Evolutionary conservation across 2,113 vertebrate genomes (phyloP).

Genomic region (Saccopteryx bilineata): DNA sequence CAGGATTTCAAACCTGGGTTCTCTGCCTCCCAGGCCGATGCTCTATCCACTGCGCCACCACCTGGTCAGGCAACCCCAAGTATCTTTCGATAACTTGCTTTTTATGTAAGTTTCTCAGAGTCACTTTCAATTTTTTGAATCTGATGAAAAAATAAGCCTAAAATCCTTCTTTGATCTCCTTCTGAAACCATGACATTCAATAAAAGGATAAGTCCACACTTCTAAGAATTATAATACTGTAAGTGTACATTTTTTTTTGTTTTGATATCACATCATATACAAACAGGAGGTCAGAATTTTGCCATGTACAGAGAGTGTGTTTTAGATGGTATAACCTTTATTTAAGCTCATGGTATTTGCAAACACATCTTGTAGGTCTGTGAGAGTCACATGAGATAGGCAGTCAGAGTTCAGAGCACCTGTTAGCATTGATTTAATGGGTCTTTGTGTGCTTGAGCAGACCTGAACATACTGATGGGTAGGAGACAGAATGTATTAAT

Average conservation of each 20-base stretch:
- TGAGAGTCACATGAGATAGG: not conserved
- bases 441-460: not conserved
- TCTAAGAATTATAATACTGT: not conserved
- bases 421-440: not conserved
- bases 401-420: not conserved
- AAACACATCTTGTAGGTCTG: not conserved
- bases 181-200: not conserved
- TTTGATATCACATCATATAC: not conserved
- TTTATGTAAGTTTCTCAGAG: not conserved
- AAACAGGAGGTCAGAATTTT: not conserved
- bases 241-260: not conserved
- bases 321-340: not conserved
- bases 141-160: not conserved
- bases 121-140: not conserved
- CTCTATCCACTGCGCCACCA: too few relatives aligned
- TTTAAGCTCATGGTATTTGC: slow-evolving; percentile 15
- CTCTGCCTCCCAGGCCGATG: not conserved
- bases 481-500: not conserved
- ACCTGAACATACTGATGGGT: not conserved
- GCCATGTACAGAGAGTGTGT: not conserved
- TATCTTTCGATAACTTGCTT: not conserved
- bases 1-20: not conserved
- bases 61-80: not conserved
- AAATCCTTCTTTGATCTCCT: not conserved
- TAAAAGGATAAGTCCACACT: not conserved